Evolutionary conservation across 2,888 invertebrate genomes (phyloP), one percentile per base, ranked within the genome.

Genomic region (Lysandra coridon): DNA sequence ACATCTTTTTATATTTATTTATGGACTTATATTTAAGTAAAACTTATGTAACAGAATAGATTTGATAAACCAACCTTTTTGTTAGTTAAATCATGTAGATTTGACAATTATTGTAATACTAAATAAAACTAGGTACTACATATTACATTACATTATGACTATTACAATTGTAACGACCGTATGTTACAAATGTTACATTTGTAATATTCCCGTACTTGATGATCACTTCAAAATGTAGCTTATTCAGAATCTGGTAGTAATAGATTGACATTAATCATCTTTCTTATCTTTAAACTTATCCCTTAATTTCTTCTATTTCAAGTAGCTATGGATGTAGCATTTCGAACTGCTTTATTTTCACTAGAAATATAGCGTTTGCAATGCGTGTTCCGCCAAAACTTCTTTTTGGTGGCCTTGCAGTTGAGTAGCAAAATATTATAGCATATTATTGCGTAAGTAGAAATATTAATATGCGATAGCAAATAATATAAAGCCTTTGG

Each of bases 21-120:
- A 69, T 69, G 69, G 69, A 33, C 69, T 69, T 69, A 69, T 37
- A 69, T 69, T 69, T 69, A 69, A 69, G 69, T 69, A 69, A 69
- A 69, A 69, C 33, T 12, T 69, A 33, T 33, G 33, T 69, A 17
- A 37, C 69, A 12, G 33, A 69, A 69, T 69, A 30, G 64, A 64
- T 64, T 33, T 69, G 4, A 69, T 30, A 12, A 69, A 69, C 64
- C 33, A 69, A 23, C 4, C 2, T 69, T 33, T 30, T 69, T 7
- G 64, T 12, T 69, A 62, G 4, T 69, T 17, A 33, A 69, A 69
- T 37, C 69, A 37, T 69, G 33, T 69, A 69, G 69, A 69, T 37
- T 69, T 62, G 23, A 62, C 14, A 17, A 57, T 57, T 57, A 14
- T 17, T 69, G 33, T 69, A 69, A 17, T 17, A 23, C 23, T 23